phyloP scores from a whole-genome alignment of 2,888 invertebrate species.

The Rotaria macrura region DNA sequence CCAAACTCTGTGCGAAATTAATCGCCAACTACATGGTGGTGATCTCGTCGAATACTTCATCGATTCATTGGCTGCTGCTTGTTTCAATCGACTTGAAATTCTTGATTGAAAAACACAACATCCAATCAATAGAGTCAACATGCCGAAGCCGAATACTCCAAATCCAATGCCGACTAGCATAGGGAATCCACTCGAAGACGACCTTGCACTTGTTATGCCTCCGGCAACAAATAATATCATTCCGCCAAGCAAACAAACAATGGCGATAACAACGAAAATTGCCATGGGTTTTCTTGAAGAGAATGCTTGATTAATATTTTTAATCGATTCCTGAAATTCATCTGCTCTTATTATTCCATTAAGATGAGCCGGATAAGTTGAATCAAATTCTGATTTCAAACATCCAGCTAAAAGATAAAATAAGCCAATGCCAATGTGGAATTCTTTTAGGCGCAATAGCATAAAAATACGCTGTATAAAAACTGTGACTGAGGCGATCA shows the following conservation, averaged over 20 bases:
- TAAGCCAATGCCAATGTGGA: too few relatives aligned
- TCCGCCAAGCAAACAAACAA: neutral
- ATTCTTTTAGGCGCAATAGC: too few relatives aligned
- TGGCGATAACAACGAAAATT: too few relatives aligned
- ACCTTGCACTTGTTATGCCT: neutral
- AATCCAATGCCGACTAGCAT: neutral
- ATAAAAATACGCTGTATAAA: too few relatives aligned
- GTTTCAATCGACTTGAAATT: neutral
- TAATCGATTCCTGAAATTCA: constrained; percentile 13
- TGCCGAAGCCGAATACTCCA: neutral
- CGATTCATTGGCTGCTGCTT: neutral
- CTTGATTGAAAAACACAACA: neutral
- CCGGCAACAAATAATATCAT: neutral
- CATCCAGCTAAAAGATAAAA: neutral
- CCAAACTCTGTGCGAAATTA: neutral
- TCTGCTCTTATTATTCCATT: neutral
- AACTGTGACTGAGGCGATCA: too few relatives aligned
- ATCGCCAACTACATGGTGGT: constrained; percentile 14
- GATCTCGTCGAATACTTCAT: neutral
- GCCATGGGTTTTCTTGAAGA: neutral
- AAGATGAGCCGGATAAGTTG: neutral
- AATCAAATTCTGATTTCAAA: neutral
- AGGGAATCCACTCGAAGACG: neutral
- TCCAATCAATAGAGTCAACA: neutral
- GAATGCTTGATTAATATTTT: neutral